phyloP scores from a whole-genome alignment of 2,888 invertebrate species.

The Apoda limacodes region DNA sequence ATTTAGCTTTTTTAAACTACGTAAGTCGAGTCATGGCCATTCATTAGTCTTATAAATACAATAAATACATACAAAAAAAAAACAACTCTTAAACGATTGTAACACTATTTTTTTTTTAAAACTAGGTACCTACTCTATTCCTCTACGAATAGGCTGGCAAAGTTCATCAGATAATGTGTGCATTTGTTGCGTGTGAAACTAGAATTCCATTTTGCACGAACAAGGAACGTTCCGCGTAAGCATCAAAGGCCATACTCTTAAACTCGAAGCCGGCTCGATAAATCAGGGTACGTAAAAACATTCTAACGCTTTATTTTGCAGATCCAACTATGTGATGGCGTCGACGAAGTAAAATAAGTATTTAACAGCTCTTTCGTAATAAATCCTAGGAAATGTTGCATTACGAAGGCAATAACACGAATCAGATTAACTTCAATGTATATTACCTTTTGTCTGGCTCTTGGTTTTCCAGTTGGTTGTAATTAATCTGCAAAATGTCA shows the following conservation, averaged over 20 bases:
- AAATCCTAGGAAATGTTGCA: conserved; percentile 53
- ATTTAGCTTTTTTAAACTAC: too few species aligned
- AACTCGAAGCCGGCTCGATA: conserved; percentile 35
- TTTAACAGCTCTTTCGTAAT: conserved; percentile 58
- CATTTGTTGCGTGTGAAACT: conserved; percentile 70
- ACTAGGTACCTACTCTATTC: too few species aligned
- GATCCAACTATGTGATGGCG: conserved; percentile 48
- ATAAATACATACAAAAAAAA: too few species aligned
- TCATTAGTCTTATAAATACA: too few species aligned
- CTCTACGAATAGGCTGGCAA: too few species aligned
- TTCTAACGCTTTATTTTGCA: conserved; percentile 51
- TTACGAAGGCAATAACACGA: conserved; percentile 54
- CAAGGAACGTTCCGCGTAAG: conserved; percentile 43
- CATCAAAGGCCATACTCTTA: conserved; percentile 46
- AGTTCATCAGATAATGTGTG: conserved; percentile 65
- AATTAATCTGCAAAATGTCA: conserved; percentile 50
- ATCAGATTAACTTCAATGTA: conserved; percentile 52
- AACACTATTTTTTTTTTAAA: too few species aligned
- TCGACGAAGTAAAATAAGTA: conserved; percentile 28
- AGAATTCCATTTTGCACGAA: conserved; percentile 64
- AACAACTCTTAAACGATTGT: too few species aligned
- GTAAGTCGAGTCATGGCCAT: too few species aligned
- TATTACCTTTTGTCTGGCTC: conserved; percentile 48
- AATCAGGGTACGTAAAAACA: conserved; percentile 34
- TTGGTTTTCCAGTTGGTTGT: conserved; percentile 33